These are phyloP conservation scores for Hemicentrotus pulcherrimus DNA, from an alignment of 35 echinoderm and acorn worm species.

Conservation along the genomic window DNA sequence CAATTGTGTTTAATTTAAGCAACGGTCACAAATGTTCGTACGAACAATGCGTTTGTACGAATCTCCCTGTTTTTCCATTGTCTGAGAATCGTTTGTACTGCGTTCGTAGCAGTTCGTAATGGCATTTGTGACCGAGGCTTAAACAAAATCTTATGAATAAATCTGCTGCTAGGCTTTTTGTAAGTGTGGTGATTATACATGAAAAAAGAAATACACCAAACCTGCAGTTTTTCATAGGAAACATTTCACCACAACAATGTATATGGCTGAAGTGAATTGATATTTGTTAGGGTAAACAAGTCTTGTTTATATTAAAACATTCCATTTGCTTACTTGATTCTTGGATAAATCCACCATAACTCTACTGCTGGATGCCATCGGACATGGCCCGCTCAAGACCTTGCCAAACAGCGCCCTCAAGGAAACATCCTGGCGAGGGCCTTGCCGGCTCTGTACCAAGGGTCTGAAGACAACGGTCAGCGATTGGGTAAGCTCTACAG, in stretches of 20 bases:
- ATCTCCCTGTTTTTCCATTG: too few species aligned
- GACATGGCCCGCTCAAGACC: constrained; percentile 62
- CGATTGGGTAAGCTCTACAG: constrained; percentile 81
- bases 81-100: too few species aligned
- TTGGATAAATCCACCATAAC: constrained; percentile 79
- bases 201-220: background rate
- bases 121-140: too few species aligned
- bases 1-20: too few species aligned
- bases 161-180: too few species aligned
- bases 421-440: constrained; percentile 59
- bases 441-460: constrained; percentile 18
- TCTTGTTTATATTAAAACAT: background rate
- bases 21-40: too few species aligned
- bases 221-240: too few species aligned
- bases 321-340: constrained; percentile 68
- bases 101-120: too few species aligned
- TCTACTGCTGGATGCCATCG: constrained; percentile 71
- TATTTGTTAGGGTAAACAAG: background rate
- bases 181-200: too few species aligned
- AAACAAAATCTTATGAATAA: background rate
- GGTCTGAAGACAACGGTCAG: constrained; percentile 81
- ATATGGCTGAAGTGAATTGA: constrained; percentile 20
- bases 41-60: too few species aligned
- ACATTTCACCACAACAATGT: background rate
- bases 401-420: constrained; percentile 70